These are phyloP conservation scores for Gasterosteus nipponicus DNA, from an alignment of 2,113 vertebrate genomes.

Conservation along the genomic window DNA sequence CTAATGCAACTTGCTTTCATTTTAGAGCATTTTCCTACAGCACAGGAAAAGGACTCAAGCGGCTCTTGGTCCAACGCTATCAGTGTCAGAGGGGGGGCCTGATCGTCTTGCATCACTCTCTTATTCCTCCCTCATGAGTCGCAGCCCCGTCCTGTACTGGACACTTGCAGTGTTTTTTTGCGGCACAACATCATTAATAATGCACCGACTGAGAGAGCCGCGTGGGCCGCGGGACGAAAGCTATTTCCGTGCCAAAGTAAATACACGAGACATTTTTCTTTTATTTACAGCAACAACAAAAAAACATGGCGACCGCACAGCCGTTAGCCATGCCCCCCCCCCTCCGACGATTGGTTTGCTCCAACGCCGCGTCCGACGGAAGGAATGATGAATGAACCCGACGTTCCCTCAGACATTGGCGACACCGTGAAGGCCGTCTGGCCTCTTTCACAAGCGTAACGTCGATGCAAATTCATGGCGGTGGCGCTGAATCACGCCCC, in stretches of 20 bases:
- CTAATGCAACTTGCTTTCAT: not conserved
- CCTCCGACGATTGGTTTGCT: conserved; percentile 3
- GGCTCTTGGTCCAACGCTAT: conserved; percentile 35
- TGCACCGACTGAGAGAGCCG: conserved; percentile 49
- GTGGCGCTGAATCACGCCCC: conserved; percentile 47
- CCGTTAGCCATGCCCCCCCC: not conserved
- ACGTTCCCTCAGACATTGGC: conserved; percentile 3
- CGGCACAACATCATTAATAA: conserved; percentile 72
- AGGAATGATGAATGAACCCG: conserved; percentile 26
- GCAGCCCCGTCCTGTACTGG: conserved; percentile 22
- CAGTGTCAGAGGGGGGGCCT: conserved; percentile 1
- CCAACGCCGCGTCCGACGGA: not conserved
- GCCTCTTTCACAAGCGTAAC: conserved; percentile 18
- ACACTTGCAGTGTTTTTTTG: conserved; percentile 51
- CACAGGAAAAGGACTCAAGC: conserved; percentile 4
- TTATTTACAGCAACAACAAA: conserved; percentile 28
- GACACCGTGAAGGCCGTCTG: conserved; percentile 17
- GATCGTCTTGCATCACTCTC: conserved; percentile 1
- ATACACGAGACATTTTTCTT: conserved; percentile 29
- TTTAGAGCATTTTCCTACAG: not conserved
- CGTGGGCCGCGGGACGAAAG: conserved; percentile 41
- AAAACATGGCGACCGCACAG: conserved; percentile 3
- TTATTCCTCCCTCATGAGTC: conserved; percentile 10
- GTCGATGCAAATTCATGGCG: conserved; percentile 26
- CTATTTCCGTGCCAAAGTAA: conserved; percentile 57